Evolutionary conservation across 2,797 vertebrate genomes (phyloP).

Genomic region (Psittacula echo): DNA sequence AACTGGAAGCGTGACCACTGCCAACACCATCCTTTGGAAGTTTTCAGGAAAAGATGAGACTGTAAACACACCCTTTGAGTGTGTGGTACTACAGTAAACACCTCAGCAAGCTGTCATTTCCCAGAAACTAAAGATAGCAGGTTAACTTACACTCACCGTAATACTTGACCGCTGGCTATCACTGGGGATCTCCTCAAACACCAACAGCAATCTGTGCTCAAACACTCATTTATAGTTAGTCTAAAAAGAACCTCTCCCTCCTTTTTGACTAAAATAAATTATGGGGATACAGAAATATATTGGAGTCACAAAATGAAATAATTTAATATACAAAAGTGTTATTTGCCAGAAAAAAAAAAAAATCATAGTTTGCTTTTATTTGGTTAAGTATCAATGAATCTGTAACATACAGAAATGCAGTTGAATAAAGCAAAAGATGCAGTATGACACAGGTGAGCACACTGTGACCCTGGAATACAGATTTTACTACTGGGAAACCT

Average conservation of each 20-base stretch:
- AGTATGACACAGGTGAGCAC: neutral
- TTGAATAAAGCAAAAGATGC: neutral
- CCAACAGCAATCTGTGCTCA: rapidly evolving
- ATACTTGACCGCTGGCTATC: neutral
- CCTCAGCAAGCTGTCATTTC: neutral
- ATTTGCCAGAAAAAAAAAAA: neutral
- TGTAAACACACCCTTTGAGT: neutral
- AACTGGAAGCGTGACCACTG: neutral
- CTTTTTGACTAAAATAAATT: neutral
- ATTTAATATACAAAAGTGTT: neutral
- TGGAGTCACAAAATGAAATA: neutral
- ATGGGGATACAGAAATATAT: neutral
- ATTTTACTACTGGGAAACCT: neutral
- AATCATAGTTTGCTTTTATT: neutral
- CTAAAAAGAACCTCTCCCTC: neutral
- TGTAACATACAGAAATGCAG: neutral
- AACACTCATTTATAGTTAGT: neutral
- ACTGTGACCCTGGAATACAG: neutral
- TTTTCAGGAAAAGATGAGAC: neutral
- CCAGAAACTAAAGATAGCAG: neutral
- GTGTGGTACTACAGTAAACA: neutral
- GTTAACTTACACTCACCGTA: neutral
- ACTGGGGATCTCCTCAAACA: neutral
- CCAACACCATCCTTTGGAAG: neutral
- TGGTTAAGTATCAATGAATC: neutral